Evolutionary conservation across 2,113 vertebrate genomes (phyloP).

Genomic region (Lamprologus ornatipinnis): DNA sequence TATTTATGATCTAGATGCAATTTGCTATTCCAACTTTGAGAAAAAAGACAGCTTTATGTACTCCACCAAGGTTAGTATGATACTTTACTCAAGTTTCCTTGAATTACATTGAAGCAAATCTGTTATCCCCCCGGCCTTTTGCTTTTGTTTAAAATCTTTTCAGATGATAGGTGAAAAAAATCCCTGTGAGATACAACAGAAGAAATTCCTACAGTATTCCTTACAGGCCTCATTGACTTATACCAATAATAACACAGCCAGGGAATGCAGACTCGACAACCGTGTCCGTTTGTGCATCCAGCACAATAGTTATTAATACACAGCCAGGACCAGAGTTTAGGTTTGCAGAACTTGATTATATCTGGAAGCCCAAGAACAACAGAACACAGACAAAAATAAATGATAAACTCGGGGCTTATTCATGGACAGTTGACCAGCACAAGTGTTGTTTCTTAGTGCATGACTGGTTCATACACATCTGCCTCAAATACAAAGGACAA

Average conservation of each 20-base stretch:
- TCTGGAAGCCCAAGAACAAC: not conserved
- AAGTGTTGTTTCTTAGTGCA: not conserved
- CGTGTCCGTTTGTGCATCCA: not conserved
- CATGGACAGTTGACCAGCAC: not conserved
- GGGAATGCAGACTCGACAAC: not conserved
- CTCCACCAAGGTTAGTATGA: not conserved
- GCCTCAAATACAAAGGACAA: not conserved
- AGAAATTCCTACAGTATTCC: not conserved
- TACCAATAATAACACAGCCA: conserved; percentile 3
- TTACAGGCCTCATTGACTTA: not conserved
- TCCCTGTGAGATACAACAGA: not conserved
- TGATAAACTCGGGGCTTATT: not conserved
- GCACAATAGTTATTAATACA: not conserved
- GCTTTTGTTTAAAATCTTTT: not conserved
- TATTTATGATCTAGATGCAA: conserved; percentile 15
- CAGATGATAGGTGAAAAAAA: not conserved
- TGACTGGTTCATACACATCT: not conserved
- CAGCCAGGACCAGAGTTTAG: not conserved
- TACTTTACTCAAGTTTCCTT: not conserved
- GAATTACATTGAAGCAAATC: not conserved
- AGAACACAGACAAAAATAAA: not conserved
- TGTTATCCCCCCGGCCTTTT: not conserved
- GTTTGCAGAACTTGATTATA: not conserved
- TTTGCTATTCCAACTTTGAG: not conserved
- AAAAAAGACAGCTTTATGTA: not conserved